phyloP scores from a whole-genome alignment of 2,888 invertebrate species.

The Drosophila anomalata region DNA sequence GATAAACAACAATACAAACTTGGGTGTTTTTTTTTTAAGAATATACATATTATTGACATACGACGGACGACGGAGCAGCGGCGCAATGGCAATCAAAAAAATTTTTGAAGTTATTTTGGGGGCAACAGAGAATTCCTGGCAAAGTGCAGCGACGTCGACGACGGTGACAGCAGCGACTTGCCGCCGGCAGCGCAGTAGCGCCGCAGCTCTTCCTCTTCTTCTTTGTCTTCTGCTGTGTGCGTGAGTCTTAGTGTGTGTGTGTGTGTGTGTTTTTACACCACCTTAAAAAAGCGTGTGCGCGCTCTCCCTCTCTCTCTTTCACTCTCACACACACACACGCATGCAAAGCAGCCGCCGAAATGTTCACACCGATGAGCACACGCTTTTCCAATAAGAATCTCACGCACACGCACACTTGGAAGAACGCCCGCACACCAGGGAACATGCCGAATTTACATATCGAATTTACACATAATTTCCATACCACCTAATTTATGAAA shows the following conservation, averaged over 20 bases:
- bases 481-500: slow-evolving; percentile 23
- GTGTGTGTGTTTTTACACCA: slow-evolving; percentile 53
- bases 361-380: slow-evolving; percentile 67
- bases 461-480: slow-evolving; percentile 59
- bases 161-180: slow-evolving; percentile 33
- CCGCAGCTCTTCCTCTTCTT: slow-evolving; percentile 60
- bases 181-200: slow-evolving; percentile 60
- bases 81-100: slow-evolving; percentile 58
- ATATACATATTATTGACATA: slow-evolving; percentile 43
- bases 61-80: slow-evolving; percentile 18
- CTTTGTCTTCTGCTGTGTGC: slow-evolving; percentile 62
- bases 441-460: slow-evolving; percentile 72
- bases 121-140: slow-evolving; percentile 61
- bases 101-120: slow-evolving; percentile 76
- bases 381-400: slow-evolving; percentile 78
- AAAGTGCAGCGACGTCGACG: slow-evolving; percentile 49
- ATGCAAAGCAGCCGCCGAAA: slow-evolving; percentile 41
- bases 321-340: slow-evolving; percentile 30
- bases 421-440: slow-evolving; percentile 16
- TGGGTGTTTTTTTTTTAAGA: slow-evolving; percentile 18
- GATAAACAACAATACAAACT: slow-evolving; percentile 2
- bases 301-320: slow-evolving; percentile 52
- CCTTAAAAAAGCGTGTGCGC: slow-evolving; percentile 24
- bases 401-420: slow-evolving; percentile 46
- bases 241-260: neutral